Evolutionary conservation across 2,797 vertebrate genomes (phyloP), one percentile per base, ranked within the genome.

Genomic region (Microctenopoma lineatum): DNA sequence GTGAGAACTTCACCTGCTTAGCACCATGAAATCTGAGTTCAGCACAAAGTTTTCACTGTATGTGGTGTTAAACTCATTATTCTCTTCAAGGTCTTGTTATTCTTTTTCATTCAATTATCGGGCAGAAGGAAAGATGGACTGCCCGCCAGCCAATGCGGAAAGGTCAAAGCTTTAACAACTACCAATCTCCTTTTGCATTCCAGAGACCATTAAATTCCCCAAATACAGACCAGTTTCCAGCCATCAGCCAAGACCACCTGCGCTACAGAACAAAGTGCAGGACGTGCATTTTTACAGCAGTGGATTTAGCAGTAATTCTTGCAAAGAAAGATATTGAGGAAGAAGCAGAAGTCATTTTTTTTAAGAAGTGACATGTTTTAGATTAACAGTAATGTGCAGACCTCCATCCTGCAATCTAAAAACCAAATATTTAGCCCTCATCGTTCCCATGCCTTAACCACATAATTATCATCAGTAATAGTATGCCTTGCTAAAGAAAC

Each of bases 381-480:
- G 29, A 70, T 68, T 56, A 57, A 54, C 3, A 68, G 21, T 34
- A n/a, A 60, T 38, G 29, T 64, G 68, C 45, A 80, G 59, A 34
- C 55, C 59, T n/a, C 53, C 63, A 77, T 77, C 61, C 68, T 77
- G 71, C 68, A 77, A 69, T 59, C 71, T 71, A 54, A 73, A 87
- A 87, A 84, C 75, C 46, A 77, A 68, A 80, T 74, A 79, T 21
- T 67, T 67, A 36, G 71, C 29, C 71, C 48, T 72, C 73, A 66
- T 78, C 73, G 62, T 64, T 47, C 59, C 58, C 52, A 10, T 11
- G 46, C 54, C 48, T 63, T n/a, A 34, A 81, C 70, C 80, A 70
- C 84, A 83, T 84, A 64, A 84, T 87, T 81, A 87, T 85, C 81
- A 84, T 88, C 77, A 76, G 84, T 83, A 86, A 88, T 68, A 70